These are phyloP conservation scores for Caenorhabditis drosophilae DNA, from an alignment of 2,888 invertebrate genomes.

Conservation along the genomic window DNA sequence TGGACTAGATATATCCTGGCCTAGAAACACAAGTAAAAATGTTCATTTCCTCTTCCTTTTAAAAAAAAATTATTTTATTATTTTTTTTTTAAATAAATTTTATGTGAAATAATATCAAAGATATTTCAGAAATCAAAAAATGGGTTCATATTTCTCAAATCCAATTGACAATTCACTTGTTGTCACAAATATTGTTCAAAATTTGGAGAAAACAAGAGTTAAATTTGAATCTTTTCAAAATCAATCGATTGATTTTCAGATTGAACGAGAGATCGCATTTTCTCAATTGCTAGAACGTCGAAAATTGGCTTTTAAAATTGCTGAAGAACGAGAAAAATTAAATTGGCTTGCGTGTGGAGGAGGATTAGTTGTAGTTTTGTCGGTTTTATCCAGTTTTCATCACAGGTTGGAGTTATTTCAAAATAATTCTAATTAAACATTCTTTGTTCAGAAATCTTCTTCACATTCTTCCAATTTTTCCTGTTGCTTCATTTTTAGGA, in stretches of 20 bases:
- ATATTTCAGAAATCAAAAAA: not conserved
- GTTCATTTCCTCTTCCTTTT: too few relatives aligned
- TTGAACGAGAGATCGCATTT: conserved; percentile 53
- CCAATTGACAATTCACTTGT: conserved; percentile 9
- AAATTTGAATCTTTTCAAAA: not conserved
- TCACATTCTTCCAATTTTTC: conserved; percentile 48
- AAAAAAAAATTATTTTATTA: too few relatives aligned
- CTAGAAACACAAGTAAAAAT: not conserved
- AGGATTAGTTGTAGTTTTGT: conserved; percentile 34
- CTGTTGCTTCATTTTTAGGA: conserved; percentile 49
- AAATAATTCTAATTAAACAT: not conserved
- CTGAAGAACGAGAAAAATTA: conserved; percentile 47
- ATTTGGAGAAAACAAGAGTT: conserved; percentile 33
- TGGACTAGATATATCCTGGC: not conserved
- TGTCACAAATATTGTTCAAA: conserved; percentile 22
- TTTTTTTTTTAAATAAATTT: conserved; percentile 3
- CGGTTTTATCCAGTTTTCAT: conserved; percentile 44
- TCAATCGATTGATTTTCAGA: conserved; percentile 19
- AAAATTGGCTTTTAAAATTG: conserved; percentile 42
- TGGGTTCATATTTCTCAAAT: conserved; percentile 26
- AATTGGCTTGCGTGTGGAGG: conserved; percentile 48
- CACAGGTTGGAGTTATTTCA: conserved; percentile 40
- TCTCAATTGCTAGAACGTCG: conserved; percentile 43
- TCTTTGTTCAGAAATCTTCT: conserved; percentile 38
- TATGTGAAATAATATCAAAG: too few relatives aligned